phyloP scores from a whole-genome alignment of 2,113 vertebrate genomes.

The Pelvicachromis taeniatus region DNA sequence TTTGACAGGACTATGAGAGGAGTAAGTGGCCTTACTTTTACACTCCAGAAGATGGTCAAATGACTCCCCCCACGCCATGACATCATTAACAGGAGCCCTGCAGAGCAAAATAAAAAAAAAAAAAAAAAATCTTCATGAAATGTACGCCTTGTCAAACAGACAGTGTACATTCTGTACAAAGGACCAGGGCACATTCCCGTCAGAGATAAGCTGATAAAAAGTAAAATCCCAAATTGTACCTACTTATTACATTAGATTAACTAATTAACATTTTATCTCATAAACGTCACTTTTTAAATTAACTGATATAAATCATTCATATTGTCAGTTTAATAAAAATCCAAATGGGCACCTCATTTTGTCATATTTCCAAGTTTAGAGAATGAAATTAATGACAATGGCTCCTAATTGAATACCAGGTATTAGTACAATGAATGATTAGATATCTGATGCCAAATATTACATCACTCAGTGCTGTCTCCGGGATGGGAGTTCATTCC shows the following conservation, averaged over 20 bases:
- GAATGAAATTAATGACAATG: background rate
- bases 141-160: background rate
- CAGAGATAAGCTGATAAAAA: background rate
- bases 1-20: background rate
- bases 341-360: background rate
- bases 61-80: slow-evolving; percentile 34
- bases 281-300: background rate
- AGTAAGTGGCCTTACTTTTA: slow-evolving; percentile 37
- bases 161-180: background rate
- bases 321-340: background rate
- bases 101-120: background rate
- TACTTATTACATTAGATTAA: background rate
- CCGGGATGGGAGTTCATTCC: background rate
- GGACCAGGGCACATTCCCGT: background rate
- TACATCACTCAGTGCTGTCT: background rate
- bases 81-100: slow-evolving; percentile 42
- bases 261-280: background rate
- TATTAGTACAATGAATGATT: background rate
- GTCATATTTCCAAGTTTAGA: background rate
- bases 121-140: background rate
- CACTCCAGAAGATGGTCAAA: slow-evolving; percentile 45
- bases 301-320: background rate
- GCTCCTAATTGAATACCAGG: background rate
- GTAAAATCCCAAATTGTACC: background rate
- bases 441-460: background rate